These are phyloP conservation scores for Scophthalmus maximus DNA, from an alignment of 2,113 vertebrate species.

Conservation along the genomic window DNA sequence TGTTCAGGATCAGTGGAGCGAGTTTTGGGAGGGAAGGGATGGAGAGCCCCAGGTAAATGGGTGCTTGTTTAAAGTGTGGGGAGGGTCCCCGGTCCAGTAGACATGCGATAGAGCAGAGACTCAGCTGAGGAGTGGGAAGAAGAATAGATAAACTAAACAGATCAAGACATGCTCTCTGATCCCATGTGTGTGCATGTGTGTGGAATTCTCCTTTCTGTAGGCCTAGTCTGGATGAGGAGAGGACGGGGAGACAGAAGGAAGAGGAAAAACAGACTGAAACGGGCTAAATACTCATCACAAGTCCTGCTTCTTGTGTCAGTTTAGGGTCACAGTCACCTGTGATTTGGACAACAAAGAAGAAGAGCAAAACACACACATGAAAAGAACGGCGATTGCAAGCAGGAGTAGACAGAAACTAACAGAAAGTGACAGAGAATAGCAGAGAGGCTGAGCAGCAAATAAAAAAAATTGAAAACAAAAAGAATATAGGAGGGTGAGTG, in stretches of 20 bases:
- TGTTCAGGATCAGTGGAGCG: conserved; percentile 45
- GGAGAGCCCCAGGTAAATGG: conserved; percentile 22
- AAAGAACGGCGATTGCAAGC: neutral
- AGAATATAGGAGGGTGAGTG: conserved; percentile 1
- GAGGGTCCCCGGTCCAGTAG: conserved; percentile 31
- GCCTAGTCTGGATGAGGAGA: neutral
- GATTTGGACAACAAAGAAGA: neutral
- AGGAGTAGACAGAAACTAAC: neutral
- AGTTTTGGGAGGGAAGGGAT: neutral
- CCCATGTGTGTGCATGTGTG: conserved; percentile 6
- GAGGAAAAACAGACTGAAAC: conserved; percentile 6
- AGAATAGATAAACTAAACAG: conserved; percentile 9
- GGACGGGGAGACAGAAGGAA: conserved; percentile 3
- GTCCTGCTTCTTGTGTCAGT: neutral
- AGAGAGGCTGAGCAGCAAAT: neutral
- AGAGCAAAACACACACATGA: neutral
- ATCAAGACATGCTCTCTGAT: no score
- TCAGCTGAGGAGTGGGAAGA: conserved; percentile 5
- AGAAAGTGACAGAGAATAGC: conserved; percentile 4
- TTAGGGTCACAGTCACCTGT: neutral
- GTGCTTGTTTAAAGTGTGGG: conserved; percentile 10
- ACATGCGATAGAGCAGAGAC: conserved; percentile 26
- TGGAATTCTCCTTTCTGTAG: no score
- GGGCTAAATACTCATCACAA: no score
- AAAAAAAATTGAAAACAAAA: conserved; percentile 9